Conservation (phyloP, 2,797 vertebrate species). For the Prionace glauca region DNA sequence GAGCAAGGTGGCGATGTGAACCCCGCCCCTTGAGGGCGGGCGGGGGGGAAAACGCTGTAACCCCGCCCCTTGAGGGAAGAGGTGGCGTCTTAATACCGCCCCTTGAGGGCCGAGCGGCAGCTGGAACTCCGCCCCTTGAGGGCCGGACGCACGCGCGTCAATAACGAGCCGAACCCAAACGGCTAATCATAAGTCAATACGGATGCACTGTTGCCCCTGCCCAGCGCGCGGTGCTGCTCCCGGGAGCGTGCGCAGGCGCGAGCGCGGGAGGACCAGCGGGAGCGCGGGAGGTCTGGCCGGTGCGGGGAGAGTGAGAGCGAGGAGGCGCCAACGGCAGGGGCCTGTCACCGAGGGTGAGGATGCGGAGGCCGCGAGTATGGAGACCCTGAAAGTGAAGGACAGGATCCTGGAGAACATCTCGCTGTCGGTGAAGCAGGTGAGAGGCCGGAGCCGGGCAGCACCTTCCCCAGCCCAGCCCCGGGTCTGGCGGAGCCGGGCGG, state of each 20-base stretch:
- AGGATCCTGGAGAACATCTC: slow-evolving; percentile 94
- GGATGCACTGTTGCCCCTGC: background rate
- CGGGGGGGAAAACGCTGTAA: too few species aligned
- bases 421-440: slow-evolving; percentile 91
- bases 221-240: background rate
- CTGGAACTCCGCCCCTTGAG: background rate
- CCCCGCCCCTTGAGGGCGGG: background rate
- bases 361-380: slow-evolving; percentile 58
- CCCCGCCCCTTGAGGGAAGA: background rate
- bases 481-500: background rate
- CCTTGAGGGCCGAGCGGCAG: too few species aligned
- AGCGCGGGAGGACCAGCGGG: background rate
- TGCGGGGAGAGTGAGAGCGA: background rate
- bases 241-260: too few species aligned
- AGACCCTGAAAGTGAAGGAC: slow-evolving; percentile 89
- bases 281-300: background rate
- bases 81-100: background rate
- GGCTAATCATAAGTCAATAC: too few species aligned
- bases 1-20: background rate
- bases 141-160: too few species aligned
- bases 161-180: background rate
- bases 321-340: background rate
- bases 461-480: background rate
- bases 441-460: slow-evolving; percentile 40
- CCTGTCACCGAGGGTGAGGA: background rate